A percentile compares a stretch with the other conserved stretches of the same genome.
Conservation (phyloP, 1,140 invertebrate genomes). For the Drosophila saltans region DNA sequence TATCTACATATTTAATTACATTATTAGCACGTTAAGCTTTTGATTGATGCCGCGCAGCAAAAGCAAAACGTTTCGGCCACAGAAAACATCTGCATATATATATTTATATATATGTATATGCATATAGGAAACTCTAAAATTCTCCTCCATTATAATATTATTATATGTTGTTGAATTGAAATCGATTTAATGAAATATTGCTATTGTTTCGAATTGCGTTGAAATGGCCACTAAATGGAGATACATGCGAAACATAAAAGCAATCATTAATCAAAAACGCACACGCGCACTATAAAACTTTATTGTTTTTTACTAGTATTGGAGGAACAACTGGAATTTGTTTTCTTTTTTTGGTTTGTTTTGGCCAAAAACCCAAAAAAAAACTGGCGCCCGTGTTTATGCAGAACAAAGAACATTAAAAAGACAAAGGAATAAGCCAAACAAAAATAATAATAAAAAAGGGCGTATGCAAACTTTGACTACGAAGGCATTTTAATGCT, state of each 20-base stretch:
- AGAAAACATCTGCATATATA: constrained; percentile 11
- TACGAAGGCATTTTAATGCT: background rate
- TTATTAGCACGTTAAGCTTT: constrained; percentile 72
- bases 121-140: constrained; percentile 23
- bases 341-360: constrained; percentile 14
- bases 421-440: background rate
- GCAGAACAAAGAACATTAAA: constrained; percentile 67
- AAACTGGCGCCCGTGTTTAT: constrained; percentile 46
- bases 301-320: constrained; percentile 31
- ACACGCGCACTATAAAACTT: constrained; percentile 76
- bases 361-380: constrained; percentile 8
- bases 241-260: constrained; percentile 55
- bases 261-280: constrained; percentile 74
- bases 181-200: constrained; percentile 25
- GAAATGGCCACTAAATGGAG: constrained; percentile 34
- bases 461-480: background rate
- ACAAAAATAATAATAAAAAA: background rate
- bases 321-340: constrained; percentile 22
- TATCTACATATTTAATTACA: constrained; percentile 79
- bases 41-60: constrained; percentile 77
- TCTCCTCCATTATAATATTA: constrained; percentile 27
- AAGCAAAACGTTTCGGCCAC: constrained; percentile 67
- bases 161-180: constrained; percentile 22
- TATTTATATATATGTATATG: background rate
- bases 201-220: constrained; percentile 35